phyloP scores from a whole-genome alignment of 2,888 invertebrate genomes.

The Capitulum mitella region DNA sequence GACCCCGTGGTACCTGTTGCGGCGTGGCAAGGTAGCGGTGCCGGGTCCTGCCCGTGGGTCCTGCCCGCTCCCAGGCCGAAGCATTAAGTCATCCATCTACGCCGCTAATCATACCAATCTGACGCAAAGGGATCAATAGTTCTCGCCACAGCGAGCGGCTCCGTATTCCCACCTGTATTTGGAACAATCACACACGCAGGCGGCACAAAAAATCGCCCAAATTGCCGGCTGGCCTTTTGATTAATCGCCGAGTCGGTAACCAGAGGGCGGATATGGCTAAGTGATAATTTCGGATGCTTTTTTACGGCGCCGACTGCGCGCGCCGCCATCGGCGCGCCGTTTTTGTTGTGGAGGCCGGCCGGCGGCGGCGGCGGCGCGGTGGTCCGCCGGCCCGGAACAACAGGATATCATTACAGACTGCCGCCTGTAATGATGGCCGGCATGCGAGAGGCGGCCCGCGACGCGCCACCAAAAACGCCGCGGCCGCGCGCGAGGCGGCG shows the following conservation, averaged over 20 bases:
- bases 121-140: constrained; percentile 10
- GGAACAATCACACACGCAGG: constrained; percentile 2
- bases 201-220: neutral
- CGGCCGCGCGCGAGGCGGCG: neutral
- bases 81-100: constrained; percentile 7
- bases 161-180: neutral
- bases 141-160: neutral
- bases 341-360: neutral
- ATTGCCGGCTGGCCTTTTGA: constrained; percentile 1
- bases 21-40: neutral
- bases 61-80: neutral
- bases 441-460: neutral
- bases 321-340: neutral
- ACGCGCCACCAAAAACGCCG: neutral
- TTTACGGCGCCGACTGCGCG: neutral
- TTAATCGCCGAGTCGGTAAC: neutral
- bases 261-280: constrained; percentile 11
- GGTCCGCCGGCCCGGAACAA: neutral
- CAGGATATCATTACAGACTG: constrained; percentile 10
- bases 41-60: neutral
- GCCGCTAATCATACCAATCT: neutral
- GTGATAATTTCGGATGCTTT: neutral
- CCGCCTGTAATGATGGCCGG: neutral
- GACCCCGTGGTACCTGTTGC: neutral
- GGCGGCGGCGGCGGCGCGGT: neutral